Evolutionary conservation across 2,113 vertebrate genomes (phyloP), one percentile per base, ranked within the genome.

Genomic region (Cyprinus carpio): DNA sequence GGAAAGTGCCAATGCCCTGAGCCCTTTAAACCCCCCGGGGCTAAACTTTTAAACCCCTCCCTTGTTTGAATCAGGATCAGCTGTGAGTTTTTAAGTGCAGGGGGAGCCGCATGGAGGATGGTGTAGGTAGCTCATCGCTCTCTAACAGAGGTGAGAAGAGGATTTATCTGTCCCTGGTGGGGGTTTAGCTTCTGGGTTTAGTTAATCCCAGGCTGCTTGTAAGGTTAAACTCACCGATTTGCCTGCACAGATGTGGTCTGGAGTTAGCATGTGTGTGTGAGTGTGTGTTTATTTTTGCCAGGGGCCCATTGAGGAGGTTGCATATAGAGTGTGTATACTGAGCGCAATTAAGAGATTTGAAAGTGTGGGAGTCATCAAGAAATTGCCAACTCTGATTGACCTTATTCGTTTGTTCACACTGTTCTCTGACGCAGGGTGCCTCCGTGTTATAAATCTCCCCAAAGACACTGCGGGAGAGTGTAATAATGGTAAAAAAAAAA

Each of bases 201-300:
- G 83, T 89, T 87, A 87, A 90, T 91, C 87, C 89, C 90, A 83
- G 56, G 92, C 91, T 93, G 94, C 95, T 95, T 96, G 96, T 96
- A 96, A 96, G 95, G 95, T 96, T 96, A 95, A 96, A 96, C 94
- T 94, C 93, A 94, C 93, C 93, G 95, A 95, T 96, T 96, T 96
- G n/a, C 95, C 96, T 94, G 93, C 93, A 96, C 95, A 96, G 95
- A 95, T 95, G 93, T 92, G 92, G n/a, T n/a, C 93, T 94, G 89
- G 93, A 94, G 94, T 94, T 94, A 94, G 93, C 90, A 91, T 94
- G 94, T 93, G 92, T n/a, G n/a, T 91, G 91, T 89, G 65, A 83
- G 92, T 92, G 92, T 91, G 91, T 89, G 65, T 84, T 0, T 58
- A 88, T 93, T 87, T 2, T 20, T 93, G 88, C 92, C 29, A 88